Base-by-base conservation (phyloP, 64 coral and sea anemone species). In the Orbicella faveolata region DNA sequence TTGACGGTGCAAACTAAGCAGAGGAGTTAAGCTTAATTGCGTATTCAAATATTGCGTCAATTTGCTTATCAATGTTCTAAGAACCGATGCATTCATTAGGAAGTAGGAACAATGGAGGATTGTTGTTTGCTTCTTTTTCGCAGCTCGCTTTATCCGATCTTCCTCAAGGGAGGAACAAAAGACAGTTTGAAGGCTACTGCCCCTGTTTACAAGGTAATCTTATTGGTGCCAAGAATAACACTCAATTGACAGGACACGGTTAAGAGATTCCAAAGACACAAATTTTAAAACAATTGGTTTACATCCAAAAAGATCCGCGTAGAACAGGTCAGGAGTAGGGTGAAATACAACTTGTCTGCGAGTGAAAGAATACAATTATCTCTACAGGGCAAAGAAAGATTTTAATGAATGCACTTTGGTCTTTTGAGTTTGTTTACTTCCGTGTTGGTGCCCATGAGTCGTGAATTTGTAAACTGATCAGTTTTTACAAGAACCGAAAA, bases 131-230 rank as follows among this genome's bases (percentile, higher is more conserved):
- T 51, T 68, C 1, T 21, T 85, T 17, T 65, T 77, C 77, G 26
- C 15, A 88, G 87, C 73, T 76, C 51, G 61, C 61, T 17, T 61
- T 78, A 36, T 8, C 87, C 36, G 74, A 88, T 88, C 1, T 72
- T 62, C 19, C 48, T 12, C 82, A 72, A 15, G 87, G 57, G 12
- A 87, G 90, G 34, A 61, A 62, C 18, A 92, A 63, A 92, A 86
- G 90, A 30, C 90, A 92, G 81, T 85, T 91, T 51, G 74, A 63
- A 20, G 79, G 78, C 12, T 75, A 15, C 33, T 91, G 89, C 35
- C 79, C 90, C 8, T 86, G 90, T 66, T 34, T 76, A 12, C 80
- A 92, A 92, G 90, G 90, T 92, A 85, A 73, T 72, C 36, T 85
- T 23, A 48, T 52, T 69, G 63, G 67, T 81, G 55, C 79, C 34